Percentiles rank a stretch among this genome's conserved stretches.
phyloP scores from a whole-genome alignment of 2,888 invertebrate species.

The Kryphioiulus occultus region DNA sequence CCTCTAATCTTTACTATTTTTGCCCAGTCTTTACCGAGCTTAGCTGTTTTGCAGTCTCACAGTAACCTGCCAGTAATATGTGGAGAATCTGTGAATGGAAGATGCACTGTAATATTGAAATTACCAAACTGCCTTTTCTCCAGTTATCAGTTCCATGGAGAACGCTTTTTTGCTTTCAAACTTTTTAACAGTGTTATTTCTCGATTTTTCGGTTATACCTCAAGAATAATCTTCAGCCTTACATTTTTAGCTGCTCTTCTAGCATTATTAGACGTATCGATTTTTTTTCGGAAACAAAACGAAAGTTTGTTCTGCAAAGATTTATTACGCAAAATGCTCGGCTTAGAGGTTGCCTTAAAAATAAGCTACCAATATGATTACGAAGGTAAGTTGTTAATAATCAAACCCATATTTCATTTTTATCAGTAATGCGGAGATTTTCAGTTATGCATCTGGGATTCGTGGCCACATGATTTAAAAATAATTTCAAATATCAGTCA shows the following conservation, averaged over 20 bases:
- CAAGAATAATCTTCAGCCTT: too few relatives aligned
- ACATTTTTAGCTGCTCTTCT: too few relatives aligned
- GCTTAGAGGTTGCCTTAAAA: background rate
- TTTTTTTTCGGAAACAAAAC: background rate
- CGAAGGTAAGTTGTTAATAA: background rate
- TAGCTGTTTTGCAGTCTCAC: background rate
- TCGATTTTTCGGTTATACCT: too few relatives aligned
- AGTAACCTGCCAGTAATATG: background rate
- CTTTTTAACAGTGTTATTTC: too few relatives aligned
- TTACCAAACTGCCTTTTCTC: background rate
- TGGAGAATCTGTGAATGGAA: background rate
- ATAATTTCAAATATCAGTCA: background rate
- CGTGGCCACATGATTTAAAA: background rate
- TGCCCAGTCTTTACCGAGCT: background rate
- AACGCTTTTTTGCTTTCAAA: background rate
- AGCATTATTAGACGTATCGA: background rate
- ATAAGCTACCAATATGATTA: conserved; percentile 6
- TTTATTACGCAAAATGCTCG: background rate
- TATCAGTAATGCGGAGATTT: background rate
- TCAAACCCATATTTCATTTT: background rate
- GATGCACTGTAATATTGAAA: too few relatives aligned
- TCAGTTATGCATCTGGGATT: background rate
- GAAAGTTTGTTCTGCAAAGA: background rate
- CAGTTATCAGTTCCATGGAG: too few relatives aligned
- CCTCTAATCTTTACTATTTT: background rate